Evolutionary conservation across 2,113 vertebrate genomes (phyloP).

Genomic region (Scomber scombrus): DNA sequence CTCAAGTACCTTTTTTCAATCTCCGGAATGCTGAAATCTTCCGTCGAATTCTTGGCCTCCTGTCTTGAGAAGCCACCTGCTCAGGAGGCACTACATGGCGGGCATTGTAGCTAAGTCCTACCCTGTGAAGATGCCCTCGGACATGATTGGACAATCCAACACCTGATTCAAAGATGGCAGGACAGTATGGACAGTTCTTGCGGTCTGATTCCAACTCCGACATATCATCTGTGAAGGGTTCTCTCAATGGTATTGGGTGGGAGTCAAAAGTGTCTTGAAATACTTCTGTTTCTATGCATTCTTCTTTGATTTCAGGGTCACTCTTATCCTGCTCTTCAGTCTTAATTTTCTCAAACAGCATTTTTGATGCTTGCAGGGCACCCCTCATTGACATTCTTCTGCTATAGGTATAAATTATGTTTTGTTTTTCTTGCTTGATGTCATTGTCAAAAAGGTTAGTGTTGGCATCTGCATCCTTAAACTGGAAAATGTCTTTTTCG

Average conservation of each 20-base stretch:
- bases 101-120: slow-evolving; percentile 93
- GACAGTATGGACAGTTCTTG: slow-evolving; percentile 94
- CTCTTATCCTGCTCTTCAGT: slow-evolving; percentile 65
- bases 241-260: slow-evolving; percentile 62
- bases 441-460: slow-evolving; percentile 56
- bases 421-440: slow-evolving; percentile 75
- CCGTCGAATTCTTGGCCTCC: slow-evolving; percentile 92
- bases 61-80: slow-evolving; percentile 93
- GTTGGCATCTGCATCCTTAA: slow-evolving; percentile 55
- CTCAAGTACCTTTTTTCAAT: slow-evolving; percentile 91
- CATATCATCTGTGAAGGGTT: slow-evolving; percentile 64
- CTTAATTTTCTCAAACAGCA: slow-evolving; percentile 79
- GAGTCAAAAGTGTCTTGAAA: slow-evolving; percentile 71
- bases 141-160: slow-evolving; percentile 96
- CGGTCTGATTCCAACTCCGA: slow-evolving; percentile 83
- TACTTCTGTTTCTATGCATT: slow-evolving; percentile 78
- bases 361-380: slow-evolving; percentile 77
- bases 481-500: slow-evolving; percentile 67
- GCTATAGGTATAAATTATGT: slow-evolving; percentile 79
- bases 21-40: slow-evolving; percentile 89
- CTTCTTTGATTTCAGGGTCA: slow-evolving; percentile 79
- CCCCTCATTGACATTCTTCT: slow-evolving; percentile 83
- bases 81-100: slow-evolving; percentile 93
- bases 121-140: slow-evolving; percentile 94
- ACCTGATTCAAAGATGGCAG: slow-evolving; percentile 94